Conservation (phyloP, 1,140 invertebrate species). For the Drosophila pruinosa region DNA sequence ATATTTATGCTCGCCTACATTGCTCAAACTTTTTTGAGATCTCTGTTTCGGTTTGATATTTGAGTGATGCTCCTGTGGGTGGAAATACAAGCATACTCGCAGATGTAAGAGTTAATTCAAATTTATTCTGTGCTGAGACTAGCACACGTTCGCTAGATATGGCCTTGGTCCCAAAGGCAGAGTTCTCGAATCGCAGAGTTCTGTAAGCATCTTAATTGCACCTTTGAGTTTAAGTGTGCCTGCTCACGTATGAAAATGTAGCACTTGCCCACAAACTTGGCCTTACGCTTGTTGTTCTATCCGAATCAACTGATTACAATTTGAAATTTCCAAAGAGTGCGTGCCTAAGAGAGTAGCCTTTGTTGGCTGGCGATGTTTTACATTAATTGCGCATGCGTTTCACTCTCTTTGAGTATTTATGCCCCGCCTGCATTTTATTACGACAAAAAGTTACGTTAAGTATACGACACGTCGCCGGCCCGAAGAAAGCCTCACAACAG, state of each 20-base stretch:
- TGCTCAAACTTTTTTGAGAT: not conserved
- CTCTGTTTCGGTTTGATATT: not conserved
- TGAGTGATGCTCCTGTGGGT: conserved; percentile 3
- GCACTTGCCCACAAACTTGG: conserved; percentile 24
- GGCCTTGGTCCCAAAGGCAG: conserved; percentile 11
- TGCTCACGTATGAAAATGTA: conserved; percentile 42
- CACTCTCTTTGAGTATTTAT: conserved; percentile 31
- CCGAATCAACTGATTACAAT: conserved; percentile 30
- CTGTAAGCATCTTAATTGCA: conserved; percentile 64
- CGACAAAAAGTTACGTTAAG: conserved; percentile 44
- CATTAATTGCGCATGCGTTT: conserved; percentile 37
- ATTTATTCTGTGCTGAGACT: not conserved
- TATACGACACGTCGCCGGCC: conserved; percentile 37
- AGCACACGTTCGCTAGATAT: conserved; percentile 17
- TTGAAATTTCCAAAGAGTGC: conserved; percentile 42
- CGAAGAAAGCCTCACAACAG: conserved; percentile 37
- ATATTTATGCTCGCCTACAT: conserved; percentile 3
- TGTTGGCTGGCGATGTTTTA: conserved; percentile 1
- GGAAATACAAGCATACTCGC: no score
- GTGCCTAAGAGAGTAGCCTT: conserved; percentile 15
- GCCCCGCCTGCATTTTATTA: conserved; percentile 65
- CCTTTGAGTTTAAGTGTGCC: conserved; percentile 27
- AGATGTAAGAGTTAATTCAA: not conserved
- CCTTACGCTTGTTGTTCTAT: conserved; percentile 28
- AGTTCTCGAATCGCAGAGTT: conserved; percentile 49